Base-by-base conservation (phyloP, 2,113 vertebrate species). In the Alces alces region DNA sequence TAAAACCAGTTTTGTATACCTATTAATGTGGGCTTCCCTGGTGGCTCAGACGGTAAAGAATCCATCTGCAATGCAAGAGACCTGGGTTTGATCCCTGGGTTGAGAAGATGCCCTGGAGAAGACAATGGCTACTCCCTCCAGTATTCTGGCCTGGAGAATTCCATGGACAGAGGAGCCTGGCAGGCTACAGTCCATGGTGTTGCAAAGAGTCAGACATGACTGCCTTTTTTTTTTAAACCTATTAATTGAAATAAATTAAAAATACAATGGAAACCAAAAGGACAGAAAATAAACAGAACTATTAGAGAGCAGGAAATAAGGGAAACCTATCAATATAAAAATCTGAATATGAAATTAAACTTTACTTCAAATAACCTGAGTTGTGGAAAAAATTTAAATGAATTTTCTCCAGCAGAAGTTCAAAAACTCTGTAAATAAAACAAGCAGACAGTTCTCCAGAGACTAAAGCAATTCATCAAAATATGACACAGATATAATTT, bases 401-500 rank as follows among this genome's bases (percentile, higher is more conserved):
- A 1, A 50, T 47, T 89, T 89, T 92, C 5, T 70, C n/a, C 7
- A 83, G 21, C 4, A 88, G 47, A 70, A 87, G 14, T 33, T 57
- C 27, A 52, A 39, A 82, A 86, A n/a, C 47, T 86, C 52, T 83
- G 47, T 47, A 97, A 55, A 36, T 66, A 94, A 94, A 76, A 55
- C 17, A 85, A 87, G 52, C 21, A 92, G 70, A 78, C 8, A 57
- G 43, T 66, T 83, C 80, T 94, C 33, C 52, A 85, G 55, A 85
- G 52, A 91, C 7, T 33, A 80, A 87, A 88, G 76, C 57, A 66
- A 70, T 93, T 83, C 60, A 8, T 96, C 50, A 88, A 64, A 85
- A 96, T 91, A 52, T 95, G 86, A 84, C 61, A 89, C 47, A n/a
- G 27, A 84, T 78, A 33, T 70, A 70, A 96, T 79, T 93, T 91